phyloP scores from a whole-genome alignment of 30 jellyfish, hydroid and myxozoan genomes.

The Clytia hemisphaerica region DNA sequence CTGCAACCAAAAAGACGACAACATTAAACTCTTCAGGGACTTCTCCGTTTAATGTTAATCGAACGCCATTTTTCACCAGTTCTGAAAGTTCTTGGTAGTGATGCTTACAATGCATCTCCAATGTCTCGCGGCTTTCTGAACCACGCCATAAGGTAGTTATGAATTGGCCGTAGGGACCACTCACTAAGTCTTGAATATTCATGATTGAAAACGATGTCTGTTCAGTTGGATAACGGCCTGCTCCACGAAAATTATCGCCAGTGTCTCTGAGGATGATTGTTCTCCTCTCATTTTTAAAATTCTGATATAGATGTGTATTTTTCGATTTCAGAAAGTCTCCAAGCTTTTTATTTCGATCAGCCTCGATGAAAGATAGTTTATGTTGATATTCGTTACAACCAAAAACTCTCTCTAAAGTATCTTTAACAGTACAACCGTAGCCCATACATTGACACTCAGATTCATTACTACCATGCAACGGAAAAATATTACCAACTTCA shows the following conservation, averaged over 20 bases:
- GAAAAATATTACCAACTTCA: constrained; percentile 10
- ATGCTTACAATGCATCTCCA: no score
- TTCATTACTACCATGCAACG: not conserved
- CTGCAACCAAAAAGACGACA: not conserved
- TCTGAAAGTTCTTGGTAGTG: not conserved
- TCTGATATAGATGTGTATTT: not conserved
- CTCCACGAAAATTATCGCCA: no score
- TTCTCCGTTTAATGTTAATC: not conserved
- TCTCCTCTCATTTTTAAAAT: no score
- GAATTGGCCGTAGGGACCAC: not conserved
- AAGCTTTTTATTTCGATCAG: no score
- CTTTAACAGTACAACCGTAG: constrained; percentile 1
- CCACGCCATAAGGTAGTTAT: not conserved
- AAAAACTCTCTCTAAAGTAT: constrained; percentile 7
- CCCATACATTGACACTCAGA: constrained; percentile 17
- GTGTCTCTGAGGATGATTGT: no score
- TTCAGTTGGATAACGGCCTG: not conserved
- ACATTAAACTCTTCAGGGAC: not conserved
- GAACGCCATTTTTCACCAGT: not conserved
- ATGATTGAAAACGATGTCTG: not conserved
- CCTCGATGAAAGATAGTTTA: no score
- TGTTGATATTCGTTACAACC: no score
- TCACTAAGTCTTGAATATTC: not conserved
- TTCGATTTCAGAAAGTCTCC: no score
- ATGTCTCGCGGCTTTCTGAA: not conserved